Conservation (phyloP, 2,113 vertebrate genomes). For the Etheostoma cragini region DNA sequence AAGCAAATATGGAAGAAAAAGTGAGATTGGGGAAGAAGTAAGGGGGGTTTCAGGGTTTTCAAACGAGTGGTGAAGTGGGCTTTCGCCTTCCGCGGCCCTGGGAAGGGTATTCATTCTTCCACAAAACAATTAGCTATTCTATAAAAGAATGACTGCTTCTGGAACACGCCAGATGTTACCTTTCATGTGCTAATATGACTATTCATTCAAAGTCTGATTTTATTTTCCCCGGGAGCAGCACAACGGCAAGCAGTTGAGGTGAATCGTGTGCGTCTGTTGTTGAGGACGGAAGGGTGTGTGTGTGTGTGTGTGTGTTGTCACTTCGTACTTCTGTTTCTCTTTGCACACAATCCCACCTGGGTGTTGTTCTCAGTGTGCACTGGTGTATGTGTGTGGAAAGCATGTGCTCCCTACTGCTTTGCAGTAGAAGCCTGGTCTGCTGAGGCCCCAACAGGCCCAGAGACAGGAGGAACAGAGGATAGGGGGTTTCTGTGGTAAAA, state of each 20-base stretch:
- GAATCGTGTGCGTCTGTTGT: conserved; percentile 14
- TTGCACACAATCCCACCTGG: conserved; percentile 56
- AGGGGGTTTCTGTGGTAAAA: not conserved
- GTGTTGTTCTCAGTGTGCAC: conserved; percentile 28
- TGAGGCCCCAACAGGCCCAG: conserved; percentile 24
- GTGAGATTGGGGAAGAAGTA: not conserved
- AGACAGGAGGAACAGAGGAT: conserved; percentile 2
- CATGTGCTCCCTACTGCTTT: conserved; percentile 28
- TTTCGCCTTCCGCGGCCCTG: conserved; percentile 38
- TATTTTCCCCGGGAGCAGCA: conserved; percentile 21
- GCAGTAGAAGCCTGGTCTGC: conserved; percentile 21
- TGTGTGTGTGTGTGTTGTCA: not conserved
- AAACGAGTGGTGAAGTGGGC: conserved; percentile 34
- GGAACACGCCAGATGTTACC: conserved; percentile 77
- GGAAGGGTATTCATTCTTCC: conserved; percentile 59
- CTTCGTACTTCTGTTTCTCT: conserved; percentile 14
- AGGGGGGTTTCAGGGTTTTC: conserved; percentile 6
- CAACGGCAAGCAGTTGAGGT: conserved; percentile 27
- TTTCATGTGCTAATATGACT: conserved; percentile 83
- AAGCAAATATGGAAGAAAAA: not conserved
- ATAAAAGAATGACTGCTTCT: conserved; percentile 60
- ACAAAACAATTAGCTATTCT: conserved; percentile 66
- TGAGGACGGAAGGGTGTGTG: not conserved
- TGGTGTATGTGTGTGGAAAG: conserved; percentile 37
- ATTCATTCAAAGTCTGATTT: conserved; percentile 72